Evolutionary conservation across 2,888 invertebrate species (phyloP).

Genomic region (Sinohyriopsis cumingii): DNA sequence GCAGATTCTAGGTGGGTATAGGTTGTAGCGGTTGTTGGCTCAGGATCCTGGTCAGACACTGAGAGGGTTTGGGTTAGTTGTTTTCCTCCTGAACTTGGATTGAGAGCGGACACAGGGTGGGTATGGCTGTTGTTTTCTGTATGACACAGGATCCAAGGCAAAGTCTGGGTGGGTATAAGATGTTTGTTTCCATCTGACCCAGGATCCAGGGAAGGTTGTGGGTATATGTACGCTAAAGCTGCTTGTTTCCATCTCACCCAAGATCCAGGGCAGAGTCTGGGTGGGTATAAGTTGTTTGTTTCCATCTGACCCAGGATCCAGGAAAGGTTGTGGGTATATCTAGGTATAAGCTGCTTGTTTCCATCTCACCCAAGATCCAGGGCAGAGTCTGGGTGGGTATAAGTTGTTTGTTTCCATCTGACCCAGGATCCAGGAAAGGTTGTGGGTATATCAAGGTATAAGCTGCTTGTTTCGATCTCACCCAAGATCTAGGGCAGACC

Average conservation of each 20-base stretch:
- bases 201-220: constrained; percentile 35
- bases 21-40: no score
- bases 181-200: constrained; percentile 41
- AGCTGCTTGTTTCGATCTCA: not conserved
- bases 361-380: no score
- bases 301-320: constrained; percentile 49
- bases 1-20: no score
- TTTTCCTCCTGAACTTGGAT: no score
- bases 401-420: constrained; percentile 28
- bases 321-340: constrained; percentile 15
- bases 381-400: not conserved
- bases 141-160: no score
- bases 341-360: not conserved
- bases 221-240: constrained; percentile 1
- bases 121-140: no score
- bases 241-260: not conserved
- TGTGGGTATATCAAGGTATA: constrained; percentile 3
- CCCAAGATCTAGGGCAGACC: not conserved
- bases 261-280: no score
- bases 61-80: no score
- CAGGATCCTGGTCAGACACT: no score
- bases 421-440: constrained; percentile 45
- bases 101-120: no score
- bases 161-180: not conserved
- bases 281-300: constrained; percentile 14